Evolutionary conservation across 2,888 invertebrate genomes (phyloP).

Genomic region (Eucriotettix oculatus): DNA sequence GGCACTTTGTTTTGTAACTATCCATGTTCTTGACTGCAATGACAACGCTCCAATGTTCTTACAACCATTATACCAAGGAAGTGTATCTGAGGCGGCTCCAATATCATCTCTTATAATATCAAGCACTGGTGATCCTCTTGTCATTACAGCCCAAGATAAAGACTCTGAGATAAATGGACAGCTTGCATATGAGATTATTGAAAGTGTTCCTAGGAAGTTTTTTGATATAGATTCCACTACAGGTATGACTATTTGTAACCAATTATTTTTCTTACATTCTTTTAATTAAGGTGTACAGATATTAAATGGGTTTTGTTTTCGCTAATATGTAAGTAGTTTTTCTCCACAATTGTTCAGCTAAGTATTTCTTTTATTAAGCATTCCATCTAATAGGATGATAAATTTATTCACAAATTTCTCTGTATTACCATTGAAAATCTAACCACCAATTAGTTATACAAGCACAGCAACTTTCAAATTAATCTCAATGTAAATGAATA

Average conservation of each 20-base stretch:
- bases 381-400: too few species aligned
- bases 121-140: constrained; percentile 56
- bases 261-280: not conserved
- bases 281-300: not conserved
- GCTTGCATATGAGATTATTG: constrained; percentile 69
- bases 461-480: too few species aligned
- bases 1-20: constrained; percentile 50
- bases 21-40: constrained; percentile 80
- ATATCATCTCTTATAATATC: constrained; percentile 56
- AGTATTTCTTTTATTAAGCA: too few species aligned
- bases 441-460: too few species aligned
- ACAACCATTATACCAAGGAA: constrained; percentile 48
- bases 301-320: not conserved
- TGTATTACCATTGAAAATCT: too few species aligned
- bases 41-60: constrained; percentile 64
- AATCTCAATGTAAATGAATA: too few species aligned
- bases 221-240: constrained; percentile 80
- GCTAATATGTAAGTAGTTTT: not conserved
- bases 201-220: constrained; percentile 56
- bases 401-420: too few species aligned
- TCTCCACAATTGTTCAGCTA: not conserved
- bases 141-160: constrained; percentile 65
- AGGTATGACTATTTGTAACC: constrained; percentile 17
- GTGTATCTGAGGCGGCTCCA: constrained; percentile 55
- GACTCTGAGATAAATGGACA: constrained; percentile 78